A percentile compares a stretch with the other conserved stretches of the same genome.
Evolutionary conservation across 2,797 vertebrate genomes (phyloP).

Genomic region (Euthynnus affinis): DNA sequence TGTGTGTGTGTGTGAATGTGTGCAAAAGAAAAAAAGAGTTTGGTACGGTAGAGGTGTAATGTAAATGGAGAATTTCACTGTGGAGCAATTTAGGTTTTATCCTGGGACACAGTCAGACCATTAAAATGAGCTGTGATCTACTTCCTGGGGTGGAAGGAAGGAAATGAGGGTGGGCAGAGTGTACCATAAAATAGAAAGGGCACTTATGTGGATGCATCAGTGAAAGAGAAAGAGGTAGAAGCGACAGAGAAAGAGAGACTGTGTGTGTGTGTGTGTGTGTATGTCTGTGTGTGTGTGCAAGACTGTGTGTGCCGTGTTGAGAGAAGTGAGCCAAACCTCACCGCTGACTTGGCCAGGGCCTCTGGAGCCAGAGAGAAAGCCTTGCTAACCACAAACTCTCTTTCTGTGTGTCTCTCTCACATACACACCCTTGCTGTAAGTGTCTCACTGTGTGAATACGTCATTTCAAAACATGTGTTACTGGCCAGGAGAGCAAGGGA

Average conservation of each 20-base stretch:
- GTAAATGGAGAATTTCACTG: conserved; percentile 40
- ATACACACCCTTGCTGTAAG: conserved; percentile 67
- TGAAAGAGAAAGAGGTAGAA: conserved; percentile 44
- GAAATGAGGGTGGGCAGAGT: conserved; percentile 31
- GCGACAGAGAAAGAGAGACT: conserved; percentile 52
- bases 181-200: conserved; percentile 37
- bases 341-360: conserved; percentile 84
- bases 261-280: conserved; percentile 36
- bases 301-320: conserved; percentile 61
- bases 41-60: conserved; percentile 37
- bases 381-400: conserved; percentile 78
- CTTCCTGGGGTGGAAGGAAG: conserved; percentile 39
- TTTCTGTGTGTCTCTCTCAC: conserved; percentile 52
- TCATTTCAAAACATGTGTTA: conserved; percentile 80
- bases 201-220: conserved; percentile 50
- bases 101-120: conserved; percentile 52
- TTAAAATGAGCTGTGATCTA: conserved; percentile 57
- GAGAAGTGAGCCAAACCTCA: conserved; percentile 81
- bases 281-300: conserved; percentile 37
- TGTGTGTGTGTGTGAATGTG: conserved; percentile 28
- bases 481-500: conserved; percentile 65
- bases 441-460: conserved; percentile 76
- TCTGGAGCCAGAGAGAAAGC: conserved; percentile 86
- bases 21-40: conserved; percentile 7
- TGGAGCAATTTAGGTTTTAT: conserved; percentile 52